A percentile compares a stretch with the other conserved stretches of the same genome.
Conservation (phyloP, 37 sponge, comb jelly and placozoan species). For the Spongia lamella region DNA sequence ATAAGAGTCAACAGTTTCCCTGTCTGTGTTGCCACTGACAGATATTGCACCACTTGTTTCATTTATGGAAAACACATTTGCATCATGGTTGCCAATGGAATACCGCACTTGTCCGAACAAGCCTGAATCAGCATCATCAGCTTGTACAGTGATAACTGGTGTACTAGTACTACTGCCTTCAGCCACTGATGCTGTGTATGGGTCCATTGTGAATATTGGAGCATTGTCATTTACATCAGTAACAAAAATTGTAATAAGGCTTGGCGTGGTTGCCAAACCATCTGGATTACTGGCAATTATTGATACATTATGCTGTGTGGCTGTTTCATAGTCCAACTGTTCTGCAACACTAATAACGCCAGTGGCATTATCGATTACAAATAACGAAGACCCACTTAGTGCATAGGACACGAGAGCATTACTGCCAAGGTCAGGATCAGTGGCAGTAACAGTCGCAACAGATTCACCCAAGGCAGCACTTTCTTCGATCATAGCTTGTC, state of each 20-base stretch:
- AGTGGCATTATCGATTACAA: too few relatives aligned
- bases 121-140: constrained; percentile 20
- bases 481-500: not conserved
- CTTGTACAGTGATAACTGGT: constrained; percentile 1
- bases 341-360: constrained; percentile 26
- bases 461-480: not conserved
- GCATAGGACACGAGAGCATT: constrained; percentile 52
- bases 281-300: constrained; percentile 46
- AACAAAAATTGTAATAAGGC: constrained; percentile 39
- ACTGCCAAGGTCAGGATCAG: constrained; percentile 45
- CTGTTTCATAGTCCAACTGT: constrained; percentile 46
- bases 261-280: not conserved
- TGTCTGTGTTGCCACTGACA: not conserved
- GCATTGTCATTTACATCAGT: constrained; percentile 62
- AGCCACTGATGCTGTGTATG: too few relatives aligned
- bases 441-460: constrained; percentile 8
- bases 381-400: not conserved
- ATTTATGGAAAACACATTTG: constrained; percentile 6
- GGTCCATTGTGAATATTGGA: constrained; percentile 35
- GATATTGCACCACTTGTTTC: constrained; percentile 10
- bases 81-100: not conserved
- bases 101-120: constrained; percentile 10
- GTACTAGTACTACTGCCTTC: not conserved
- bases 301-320: constrained; percentile 13
- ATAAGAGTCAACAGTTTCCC: constrained; percentile 6